phyloP scores from a whole-genome alignment of 2,888 invertebrate genomes.

The Conomelus anceps region DNA sequence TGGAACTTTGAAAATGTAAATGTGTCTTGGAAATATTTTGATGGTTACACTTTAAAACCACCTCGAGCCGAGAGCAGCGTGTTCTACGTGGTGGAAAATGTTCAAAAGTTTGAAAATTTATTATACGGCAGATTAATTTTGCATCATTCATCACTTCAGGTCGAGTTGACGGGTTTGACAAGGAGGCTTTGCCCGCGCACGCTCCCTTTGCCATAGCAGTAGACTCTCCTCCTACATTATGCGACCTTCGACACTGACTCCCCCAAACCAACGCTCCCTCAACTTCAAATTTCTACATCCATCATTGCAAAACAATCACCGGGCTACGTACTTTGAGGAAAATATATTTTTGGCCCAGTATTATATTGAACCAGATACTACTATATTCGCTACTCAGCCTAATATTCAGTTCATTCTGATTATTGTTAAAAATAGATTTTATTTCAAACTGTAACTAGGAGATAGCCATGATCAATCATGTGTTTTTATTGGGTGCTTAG shows the following conservation, averaged over 20 bases:
- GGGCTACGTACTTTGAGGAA: background rate
- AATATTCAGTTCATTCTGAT: too few species aligned
- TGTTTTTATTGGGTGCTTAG: too few species aligned
- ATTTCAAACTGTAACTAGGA: too few species aligned
- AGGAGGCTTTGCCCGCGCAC: background rate
- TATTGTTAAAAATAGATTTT: too few species aligned
- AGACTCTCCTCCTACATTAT: too few species aligned
- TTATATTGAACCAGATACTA: background rate
- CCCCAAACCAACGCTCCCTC: background rate
- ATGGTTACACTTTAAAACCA: background rate
- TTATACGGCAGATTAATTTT: constrained; percentile 11
- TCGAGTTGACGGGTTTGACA: background rate
- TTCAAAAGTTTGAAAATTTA: constrained; percentile 8
- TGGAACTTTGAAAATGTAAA: background rate
- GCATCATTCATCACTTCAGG: constrained; percentile 7
- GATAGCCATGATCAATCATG: too few species aligned
- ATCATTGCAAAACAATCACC: background rate
- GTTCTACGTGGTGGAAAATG: background rate
- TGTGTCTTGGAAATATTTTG: background rate
- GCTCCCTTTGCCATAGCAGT: background rate
- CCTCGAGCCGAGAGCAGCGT: background rate
- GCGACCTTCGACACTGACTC: background rate
- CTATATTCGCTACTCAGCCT: too few species aligned
- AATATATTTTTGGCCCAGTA: background rate
- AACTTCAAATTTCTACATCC: background rate